Percentiles rank a stretch among this genome's conserved stretches.
These are phyloP conservation scores for Omphaloscelis lunosa DNA, from an alignment of 2,888 invertebrate species.

Conservation along the genomic window DNA sequence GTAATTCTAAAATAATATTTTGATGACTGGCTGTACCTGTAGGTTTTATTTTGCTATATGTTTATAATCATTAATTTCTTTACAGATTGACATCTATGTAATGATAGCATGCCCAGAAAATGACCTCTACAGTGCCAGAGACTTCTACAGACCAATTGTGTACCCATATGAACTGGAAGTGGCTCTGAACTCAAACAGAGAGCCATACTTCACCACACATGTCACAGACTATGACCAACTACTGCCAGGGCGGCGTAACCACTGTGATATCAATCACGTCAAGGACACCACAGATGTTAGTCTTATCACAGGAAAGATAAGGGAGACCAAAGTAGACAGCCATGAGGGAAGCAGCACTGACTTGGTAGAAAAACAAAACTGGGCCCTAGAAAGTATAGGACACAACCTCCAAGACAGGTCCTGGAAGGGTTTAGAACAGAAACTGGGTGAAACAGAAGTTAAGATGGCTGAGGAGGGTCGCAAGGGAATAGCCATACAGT, in stretches of 20 bases:
- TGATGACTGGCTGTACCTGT: background rate
- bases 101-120: slow-evolving; percentile 98
- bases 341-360: slow-evolving; percentile 80
- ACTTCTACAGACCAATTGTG: slow-evolving; percentile 97
- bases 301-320: slow-evolving; percentile 93
- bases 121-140: slow-evolving; percentile 95
- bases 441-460: slow-evolving; percentile 93
- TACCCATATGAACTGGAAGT: slow-evolving; percentile 98
- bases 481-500: slow-evolving; percentile 94
- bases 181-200: slow-evolving; percentile 92
- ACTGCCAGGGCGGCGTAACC: slow-evolving; percentile 91
- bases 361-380: slow-evolving; percentile 87
- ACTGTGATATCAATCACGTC: slow-evolving; percentile 84
- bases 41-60: background rate
- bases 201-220: slow-evolving; percentile 91
- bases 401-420: slow-evolving; percentile 92
- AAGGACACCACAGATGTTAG: slow-evolving; percentile 92
- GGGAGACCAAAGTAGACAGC: slow-evolving; percentile 85
- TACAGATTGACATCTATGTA: slow-evolving; percentile 97
- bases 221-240: slow-evolving; percentile 94
- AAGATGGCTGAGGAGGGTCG: slow-evolving; percentile 93
- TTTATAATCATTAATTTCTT: slow-evolving; percentile 40
- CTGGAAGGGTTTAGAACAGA: slow-evolving; percentile 97
- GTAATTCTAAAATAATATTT: slow-evolving; percentile 80
- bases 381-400: slow-evolving; percentile 90